phyloP scores from a whole-genome alignment of 2,113 vertebrate genomes.

The Prunella fulvescens region DNA sequence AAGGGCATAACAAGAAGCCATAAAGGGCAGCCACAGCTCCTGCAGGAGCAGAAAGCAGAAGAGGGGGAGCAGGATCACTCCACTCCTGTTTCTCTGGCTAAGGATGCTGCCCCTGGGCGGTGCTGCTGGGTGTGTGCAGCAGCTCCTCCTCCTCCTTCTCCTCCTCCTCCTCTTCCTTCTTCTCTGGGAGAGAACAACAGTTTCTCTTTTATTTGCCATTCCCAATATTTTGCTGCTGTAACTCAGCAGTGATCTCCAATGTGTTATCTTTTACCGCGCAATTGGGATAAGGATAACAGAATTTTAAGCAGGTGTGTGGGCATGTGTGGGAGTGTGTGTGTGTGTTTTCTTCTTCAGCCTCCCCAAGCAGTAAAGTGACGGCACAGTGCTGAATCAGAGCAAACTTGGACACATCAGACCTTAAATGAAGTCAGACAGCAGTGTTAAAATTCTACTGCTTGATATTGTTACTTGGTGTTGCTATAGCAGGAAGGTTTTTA shows the following conservation, averaged over 20 bases:
- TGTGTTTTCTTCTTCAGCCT: background rate
- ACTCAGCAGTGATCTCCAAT: background rate
- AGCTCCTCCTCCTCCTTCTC: background rate
- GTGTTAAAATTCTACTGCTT: background rate
- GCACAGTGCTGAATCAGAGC: background rate
- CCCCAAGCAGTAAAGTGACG: background rate
- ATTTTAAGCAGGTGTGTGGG: constrained; percentile 11
- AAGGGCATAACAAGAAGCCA: background rate
- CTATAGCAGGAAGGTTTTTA: background rate
- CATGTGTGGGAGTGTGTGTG: background rate
- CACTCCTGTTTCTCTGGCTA: background rate
- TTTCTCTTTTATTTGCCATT: background rate
- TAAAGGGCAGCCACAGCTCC: background rate
- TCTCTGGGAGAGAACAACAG: rapidly evolving
- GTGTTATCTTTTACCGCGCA: background rate
- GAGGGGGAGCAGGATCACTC: background rate
- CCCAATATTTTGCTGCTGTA: background rate
- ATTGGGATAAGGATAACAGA: background rate
- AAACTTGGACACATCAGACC: background rate
- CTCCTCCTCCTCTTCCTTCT: background rate
- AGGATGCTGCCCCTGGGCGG: background rate
- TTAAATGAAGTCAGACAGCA: background rate
- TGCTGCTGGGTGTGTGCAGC: background rate
- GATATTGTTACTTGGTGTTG: background rate
- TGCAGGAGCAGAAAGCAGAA: background rate